phyloP scores from a whole-genome alignment of 2,888 invertebrate genomes.

The Diplolepis rosae region DNA sequence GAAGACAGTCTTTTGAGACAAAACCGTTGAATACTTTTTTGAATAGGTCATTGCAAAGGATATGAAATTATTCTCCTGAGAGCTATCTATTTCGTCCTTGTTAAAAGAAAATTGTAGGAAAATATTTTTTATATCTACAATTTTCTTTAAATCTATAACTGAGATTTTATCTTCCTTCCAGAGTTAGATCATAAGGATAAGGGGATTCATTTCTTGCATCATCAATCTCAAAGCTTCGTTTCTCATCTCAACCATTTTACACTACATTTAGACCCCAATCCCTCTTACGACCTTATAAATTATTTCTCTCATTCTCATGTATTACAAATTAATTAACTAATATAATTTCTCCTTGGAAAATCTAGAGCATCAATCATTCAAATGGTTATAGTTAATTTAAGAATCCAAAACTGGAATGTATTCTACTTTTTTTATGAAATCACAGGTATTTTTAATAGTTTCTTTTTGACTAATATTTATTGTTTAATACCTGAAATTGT shows the following conservation, averaged over 20 bases:
- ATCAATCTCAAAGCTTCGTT: background rate
- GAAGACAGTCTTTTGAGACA: conserved; percentile 47
- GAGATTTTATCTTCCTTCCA: too few species aligned
- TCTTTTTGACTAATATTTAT: too few species aligned
- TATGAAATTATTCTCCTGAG: background rate
- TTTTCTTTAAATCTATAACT: conserved; percentile 43
- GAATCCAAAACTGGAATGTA: too few species aligned
- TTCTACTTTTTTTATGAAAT: too few species aligned
- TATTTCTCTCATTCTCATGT: background rate
- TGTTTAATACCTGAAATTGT: too few species aligned
- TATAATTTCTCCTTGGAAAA: background rate
- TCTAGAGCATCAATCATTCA: too few species aligned
- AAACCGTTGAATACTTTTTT: conserved; percentile 38
- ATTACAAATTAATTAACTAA: background rate
- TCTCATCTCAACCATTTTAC: background rate
- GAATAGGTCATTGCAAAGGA: background rate
- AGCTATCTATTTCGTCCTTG: background rate
- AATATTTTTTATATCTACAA: background rate
- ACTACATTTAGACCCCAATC: background rate
- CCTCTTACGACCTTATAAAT: background rate
- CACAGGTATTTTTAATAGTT: too few species aligned
- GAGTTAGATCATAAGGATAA: background rate
- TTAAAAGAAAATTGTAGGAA: background rate
- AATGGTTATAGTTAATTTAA: too few species aligned
- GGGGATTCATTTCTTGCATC: too few species aligned